A percentile compares a stretch with the other conserved stretches of the same genome.
Conservation (phyloP, 2,113 vertebrate genomes). For the Speoplatyrhinus poulsoni region DNA sequence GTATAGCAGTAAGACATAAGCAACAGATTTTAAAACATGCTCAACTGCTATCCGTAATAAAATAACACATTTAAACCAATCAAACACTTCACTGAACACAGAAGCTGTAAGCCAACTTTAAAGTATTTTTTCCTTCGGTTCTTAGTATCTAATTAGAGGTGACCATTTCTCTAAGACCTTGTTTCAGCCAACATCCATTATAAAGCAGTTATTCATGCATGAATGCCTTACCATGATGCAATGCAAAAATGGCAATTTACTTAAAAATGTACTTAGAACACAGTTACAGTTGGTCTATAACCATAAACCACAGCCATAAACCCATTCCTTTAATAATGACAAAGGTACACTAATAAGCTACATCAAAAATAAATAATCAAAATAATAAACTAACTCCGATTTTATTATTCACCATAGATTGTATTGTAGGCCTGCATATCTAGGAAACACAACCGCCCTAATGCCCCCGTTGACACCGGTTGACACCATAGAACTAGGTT, state of each 20-base stretch:
- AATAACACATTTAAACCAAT: conserved; percentile 53
- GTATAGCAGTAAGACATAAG: conserved; percentile 27
- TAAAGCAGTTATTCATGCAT: conserved; percentile 2
- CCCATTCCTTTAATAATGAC: no score
- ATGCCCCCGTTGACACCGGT: no score
- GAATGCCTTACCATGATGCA: not conserved
- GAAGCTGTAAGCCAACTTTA: conserved; percentile 22
- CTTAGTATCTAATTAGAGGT: conserved; percentile 7
- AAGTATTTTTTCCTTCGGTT: conserved; percentile 45
- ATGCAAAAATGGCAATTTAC: not conserved
- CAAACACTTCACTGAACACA: conserved; percentile 59
- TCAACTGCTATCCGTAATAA: conserved; percentile 52
- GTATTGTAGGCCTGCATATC: no score
- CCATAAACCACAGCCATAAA: no score
- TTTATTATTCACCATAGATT: no score
- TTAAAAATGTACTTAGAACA: not conserved
- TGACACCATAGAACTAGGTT: no score
- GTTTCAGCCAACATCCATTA: not conserved
- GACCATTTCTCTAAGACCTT: not conserved
- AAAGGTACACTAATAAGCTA: no score
- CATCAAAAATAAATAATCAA: no score
- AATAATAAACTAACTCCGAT: no score
- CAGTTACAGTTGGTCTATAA: not conserved
- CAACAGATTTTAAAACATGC: conserved; percentile 52
- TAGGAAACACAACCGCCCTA: no score